A percentile compares a stretch with the other conserved stretches of the same genome.
These are phyloP conservation scores for Tachyglossus aculeatus DNA, from an alignment of 2,797 vertebrate genomes.

Conservation along the genomic window DNA sequence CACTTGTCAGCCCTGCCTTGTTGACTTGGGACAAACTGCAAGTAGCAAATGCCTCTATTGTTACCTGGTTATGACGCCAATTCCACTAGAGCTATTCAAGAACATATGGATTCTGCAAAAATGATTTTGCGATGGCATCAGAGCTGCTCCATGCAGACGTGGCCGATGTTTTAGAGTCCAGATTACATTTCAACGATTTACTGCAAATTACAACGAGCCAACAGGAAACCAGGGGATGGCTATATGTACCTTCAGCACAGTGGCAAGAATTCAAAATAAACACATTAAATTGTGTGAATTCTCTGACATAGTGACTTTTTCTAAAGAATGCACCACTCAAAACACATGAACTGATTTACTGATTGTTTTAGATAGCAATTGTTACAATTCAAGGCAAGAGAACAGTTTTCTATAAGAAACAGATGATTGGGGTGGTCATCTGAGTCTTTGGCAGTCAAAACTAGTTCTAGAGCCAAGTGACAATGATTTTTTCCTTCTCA, in stretches of 20 bases:
- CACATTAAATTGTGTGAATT: conserved; percentile 24
- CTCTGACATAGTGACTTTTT: conserved; percentile 26
- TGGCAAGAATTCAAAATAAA: conserved; percentile 34
- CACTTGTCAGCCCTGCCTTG: too few species aligned
- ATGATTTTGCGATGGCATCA: too few species aligned
- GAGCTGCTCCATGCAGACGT: too few species aligned
- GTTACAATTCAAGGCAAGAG: background rate
- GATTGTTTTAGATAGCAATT: conserved; percentile 39
- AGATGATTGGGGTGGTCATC: background rate
- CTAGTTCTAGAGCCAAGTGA: background rate
- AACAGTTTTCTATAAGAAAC: conserved; percentile 15
- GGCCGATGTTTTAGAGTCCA: background rate
- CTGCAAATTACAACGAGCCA: conserved; percentile 1
- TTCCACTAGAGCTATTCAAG: too few species aligned
- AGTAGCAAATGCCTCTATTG: too few species aligned
- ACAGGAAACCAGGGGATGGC: conserved; percentile 24
- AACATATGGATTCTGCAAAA: too few species aligned
- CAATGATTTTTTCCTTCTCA: background rate
- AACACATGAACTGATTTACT: conserved; percentile 33
- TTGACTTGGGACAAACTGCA: too few species aligned
- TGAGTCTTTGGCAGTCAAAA: background rate
- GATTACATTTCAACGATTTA: background rate
- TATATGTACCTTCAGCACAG: conserved; percentile 12
- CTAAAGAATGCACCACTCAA: conserved; percentile 33
- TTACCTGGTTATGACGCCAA: too few species aligned